Evolutionary conservation across 2,113 vertebrate species (phyloP), one percentile per base, ranked within the genome.

Genomic region (Scomber colias): DNA sequence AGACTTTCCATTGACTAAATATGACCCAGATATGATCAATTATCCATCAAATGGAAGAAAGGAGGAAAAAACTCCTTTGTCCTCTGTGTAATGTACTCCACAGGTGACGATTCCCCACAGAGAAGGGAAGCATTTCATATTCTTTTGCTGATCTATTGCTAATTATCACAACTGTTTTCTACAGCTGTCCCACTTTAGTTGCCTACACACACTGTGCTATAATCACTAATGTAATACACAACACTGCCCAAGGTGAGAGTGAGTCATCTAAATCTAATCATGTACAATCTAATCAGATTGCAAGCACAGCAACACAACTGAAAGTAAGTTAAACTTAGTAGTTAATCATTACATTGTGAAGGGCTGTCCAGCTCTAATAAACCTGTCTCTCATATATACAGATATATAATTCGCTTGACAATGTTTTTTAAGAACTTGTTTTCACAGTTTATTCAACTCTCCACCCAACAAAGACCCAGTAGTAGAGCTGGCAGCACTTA

Each of bases 181-280:
- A 13, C 84, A 87, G 89, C 88, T 92, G 76, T 82, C 72, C 61
- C 27, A 48, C 48, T 83, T 50, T 46, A 50, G 46, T 71, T 80
- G 76, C 44, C 67, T 31, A 45, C 27, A 50, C n/a, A n/a, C 54
- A 31, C 53, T 5, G 60, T 40, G 35, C 46, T 35, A 13, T 49
- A 53, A n/a, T 12, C 13, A 5, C 10, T 69, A 31, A 63, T 45
- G 55, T 24, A 45, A 53, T 35, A 53, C 53, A 53, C 59, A 80
- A 50, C 19, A 50, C 17, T 5, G 61, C 15, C 11, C 46, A 40
- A 9, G 3, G 21, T n/a, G 15, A 3, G 14, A 31, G 24, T 75
- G 75, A 82, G 31, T 73, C 61, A 59, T 68, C 30, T 55, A 51
- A 61, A 60, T 77, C 54, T 54, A n/a, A n/a, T n/a, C n/a, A n/a